These are phyloP conservation scores for Gryllus longicercus DNA, from an alignment of 2,888 invertebrate species.

Conservation along the genomic window DNA sequence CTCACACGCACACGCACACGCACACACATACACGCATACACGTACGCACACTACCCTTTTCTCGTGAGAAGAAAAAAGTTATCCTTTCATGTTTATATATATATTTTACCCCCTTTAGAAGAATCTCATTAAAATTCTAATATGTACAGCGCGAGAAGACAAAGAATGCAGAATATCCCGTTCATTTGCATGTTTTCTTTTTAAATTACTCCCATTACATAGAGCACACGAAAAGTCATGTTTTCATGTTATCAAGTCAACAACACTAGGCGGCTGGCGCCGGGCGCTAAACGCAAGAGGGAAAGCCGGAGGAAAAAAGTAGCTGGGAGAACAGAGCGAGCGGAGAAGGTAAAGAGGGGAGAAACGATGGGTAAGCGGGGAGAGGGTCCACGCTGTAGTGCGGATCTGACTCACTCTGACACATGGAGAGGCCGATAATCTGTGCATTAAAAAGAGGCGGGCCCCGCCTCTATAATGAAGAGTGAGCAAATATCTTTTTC, in stretches of 20 bases:
- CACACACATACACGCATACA: too few relatives aligned
- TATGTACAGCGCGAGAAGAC: not conserved
- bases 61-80: not conserved
- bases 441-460: too few relatives aligned
- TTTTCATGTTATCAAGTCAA: not conserved
- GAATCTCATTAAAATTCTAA: slow-evolving; percentile 17
- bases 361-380: not conserved
- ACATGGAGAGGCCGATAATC: too few relatives aligned
- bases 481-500: not conserved
- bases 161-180: not conserved
- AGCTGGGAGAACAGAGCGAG: not conserved
- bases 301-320: not conserved
- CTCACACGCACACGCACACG: too few relatives aligned
- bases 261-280: not conserved
- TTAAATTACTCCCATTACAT: slow-evolving; percentile 1
- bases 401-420: too few relatives aligned
- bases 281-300: not conserved
- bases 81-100: not conserved
- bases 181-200: slow-evolving; percentile 10
- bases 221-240: not conserved
- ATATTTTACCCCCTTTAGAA: not conserved
- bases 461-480: not conserved
- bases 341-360: not conserved
- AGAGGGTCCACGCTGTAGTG: too few relatives aligned
- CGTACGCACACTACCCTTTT: too few relatives aligned